Percentiles rank a stretch among this genome's conserved stretches.
Conservation (phyloP, 2,888 invertebrate genomes). For the Pterostichus niger region DNA sequence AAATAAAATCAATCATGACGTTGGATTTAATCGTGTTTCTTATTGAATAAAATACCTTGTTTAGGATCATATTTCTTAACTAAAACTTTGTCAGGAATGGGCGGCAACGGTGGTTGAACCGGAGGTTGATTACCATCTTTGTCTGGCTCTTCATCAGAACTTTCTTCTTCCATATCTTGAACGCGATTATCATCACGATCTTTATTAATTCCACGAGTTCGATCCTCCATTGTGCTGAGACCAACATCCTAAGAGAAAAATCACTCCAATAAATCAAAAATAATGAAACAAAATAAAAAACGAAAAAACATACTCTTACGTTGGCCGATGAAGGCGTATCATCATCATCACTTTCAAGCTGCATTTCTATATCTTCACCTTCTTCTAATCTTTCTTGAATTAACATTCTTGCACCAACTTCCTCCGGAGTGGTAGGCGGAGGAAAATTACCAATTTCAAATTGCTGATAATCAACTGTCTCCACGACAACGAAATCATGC, state of each 20-base stretch:
- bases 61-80: slow-evolving; percentile 99
- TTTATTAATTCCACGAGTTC: slow-evolving; percentile 78
- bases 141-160: slow-evolving; percentile 85
- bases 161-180: slow-evolving; percentile 96
- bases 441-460: slow-evolving; percentile 98
- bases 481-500: slow-evolving; percentile 99
- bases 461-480: slow-evolving; percentile 99
- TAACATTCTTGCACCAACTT: slow-evolving; percentile 96
- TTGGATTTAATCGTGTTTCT: no score
- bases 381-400: slow-evolving; percentile 92
- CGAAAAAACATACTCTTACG: slow-evolving; percentile 27
- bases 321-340: slow-evolving; percentile 72
- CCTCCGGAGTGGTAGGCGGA: slow-evolving; percentile 97
- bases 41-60: slow-evolving; percentile 77
- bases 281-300: slow-evolving; percentile 3
- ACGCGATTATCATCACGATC: slow-evolving; percentile 81
- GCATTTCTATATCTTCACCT: slow-evolving; percentile 93
- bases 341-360: slow-evolving; percentile 90
- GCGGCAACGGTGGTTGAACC: slow-evolving; percentile 86
- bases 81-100: slow-evolving; percentile 94
- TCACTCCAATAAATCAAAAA: slow-evolving; percentile 28
- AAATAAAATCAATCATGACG: neutral
- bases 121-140: slow-evolving; percentile 76
- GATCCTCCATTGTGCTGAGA: slow-evolving; percentile 85
- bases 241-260: slow-evolving; percentile 75